These are phyloP conservation scores for Siniperca scherzeri DNA, from an alignment of 2,797 vertebrate species.

Conservation along the genomic window DNA sequence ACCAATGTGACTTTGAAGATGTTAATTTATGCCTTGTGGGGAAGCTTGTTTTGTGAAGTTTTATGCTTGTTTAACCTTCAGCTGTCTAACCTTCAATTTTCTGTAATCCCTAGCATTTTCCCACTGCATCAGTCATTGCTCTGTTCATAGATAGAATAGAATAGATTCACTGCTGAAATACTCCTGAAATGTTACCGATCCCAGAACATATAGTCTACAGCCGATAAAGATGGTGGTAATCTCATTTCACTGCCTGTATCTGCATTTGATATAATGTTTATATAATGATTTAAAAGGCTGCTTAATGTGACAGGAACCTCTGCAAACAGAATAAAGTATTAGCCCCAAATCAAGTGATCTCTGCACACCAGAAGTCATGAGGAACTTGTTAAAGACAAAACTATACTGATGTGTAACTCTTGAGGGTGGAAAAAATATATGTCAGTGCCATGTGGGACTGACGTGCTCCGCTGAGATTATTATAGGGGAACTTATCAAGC, in stretches of 20 bases:
- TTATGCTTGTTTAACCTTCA: background rate
- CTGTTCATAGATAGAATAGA: background rate
- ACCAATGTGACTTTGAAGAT: background rate
- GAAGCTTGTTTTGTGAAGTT: background rate
- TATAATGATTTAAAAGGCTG: too few relatives aligned
- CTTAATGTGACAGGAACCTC: background rate
- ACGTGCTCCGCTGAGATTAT: conserved; percentile 14
- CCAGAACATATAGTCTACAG: background rate
- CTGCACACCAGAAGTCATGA: background rate
- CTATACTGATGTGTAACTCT: background rate
- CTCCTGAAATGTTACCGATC: background rate
- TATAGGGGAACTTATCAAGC: background rate
- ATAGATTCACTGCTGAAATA: background rate
- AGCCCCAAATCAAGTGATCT: background rate
- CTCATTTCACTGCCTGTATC: too few relatives aligned
- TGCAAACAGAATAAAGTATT: background rate
- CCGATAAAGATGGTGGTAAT: too few relatives aligned
- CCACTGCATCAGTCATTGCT: background rate
- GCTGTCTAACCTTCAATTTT: background rate
- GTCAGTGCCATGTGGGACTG: background rate
- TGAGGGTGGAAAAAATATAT: conserved; percentile 4
- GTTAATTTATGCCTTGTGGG: background rate
- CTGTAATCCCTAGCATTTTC: background rate
- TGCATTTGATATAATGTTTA: too few relatives aligned
- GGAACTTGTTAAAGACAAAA: conserved; percentile 18